These are phyloP conservation scores for Cyclina sinensis DNA, from an alignment of 1,140 invertebrate species.

Conservation along the genomic window DNA sequence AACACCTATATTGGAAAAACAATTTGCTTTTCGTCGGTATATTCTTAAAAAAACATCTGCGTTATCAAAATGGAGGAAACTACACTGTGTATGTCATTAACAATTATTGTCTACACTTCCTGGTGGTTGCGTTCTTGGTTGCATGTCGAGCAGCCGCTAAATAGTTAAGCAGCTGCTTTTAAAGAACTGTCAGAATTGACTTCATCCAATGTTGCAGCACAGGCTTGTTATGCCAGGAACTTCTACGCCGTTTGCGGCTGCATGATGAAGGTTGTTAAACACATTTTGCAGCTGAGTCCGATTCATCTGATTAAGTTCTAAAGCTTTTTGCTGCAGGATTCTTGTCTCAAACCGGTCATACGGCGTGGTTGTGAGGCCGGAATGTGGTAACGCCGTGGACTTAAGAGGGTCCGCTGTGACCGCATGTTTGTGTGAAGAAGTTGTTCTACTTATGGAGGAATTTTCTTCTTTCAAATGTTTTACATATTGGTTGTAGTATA, in stretches of 20 bases:
- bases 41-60: too few relatives aligned
- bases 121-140: too few relatives aligned
- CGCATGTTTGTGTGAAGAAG: background rate
- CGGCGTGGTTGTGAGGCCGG: background rate
- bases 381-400: background rate
- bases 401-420: background rate
- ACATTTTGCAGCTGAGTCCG: background rate
- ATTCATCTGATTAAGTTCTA: background rate
- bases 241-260: background rate
- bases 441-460: background rate
- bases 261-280: background rate
- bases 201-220: constrained; percentile 16
- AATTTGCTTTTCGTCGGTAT: too few relatives aligned
- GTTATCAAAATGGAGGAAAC: too few relatives aligned
- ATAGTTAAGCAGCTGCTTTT: too few relatives aligned
- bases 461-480: constrained; percentile 14
- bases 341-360: background rate
- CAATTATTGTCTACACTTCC: too few relatives aligned
- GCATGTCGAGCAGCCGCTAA: too few relatives aligned
- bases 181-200: too few relatives aligned
- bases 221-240: constrained; percentile 9
- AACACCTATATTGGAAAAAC: too few relatives aligned
- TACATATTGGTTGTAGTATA: background rate
- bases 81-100: too few relatives aligned
- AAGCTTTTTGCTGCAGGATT: background rate